Evolutionary conservation across 1,140 invertebrate genomes (phyloP).

Genomic region (Zeugodacus cucurbitae): DNA sequence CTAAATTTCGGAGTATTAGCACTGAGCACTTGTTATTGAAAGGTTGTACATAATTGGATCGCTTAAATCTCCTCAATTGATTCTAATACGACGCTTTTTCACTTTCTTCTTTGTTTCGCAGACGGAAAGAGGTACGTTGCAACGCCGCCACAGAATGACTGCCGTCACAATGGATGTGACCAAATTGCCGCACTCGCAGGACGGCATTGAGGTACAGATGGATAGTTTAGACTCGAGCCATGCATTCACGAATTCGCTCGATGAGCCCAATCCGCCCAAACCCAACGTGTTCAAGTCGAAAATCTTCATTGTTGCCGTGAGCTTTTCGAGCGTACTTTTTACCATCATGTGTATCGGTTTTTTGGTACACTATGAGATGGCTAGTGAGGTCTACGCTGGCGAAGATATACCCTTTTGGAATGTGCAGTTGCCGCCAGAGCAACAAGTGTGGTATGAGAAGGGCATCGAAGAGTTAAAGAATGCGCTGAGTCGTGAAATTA

Average conservation of each 20-base stretch:
- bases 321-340: conserved; percentile 55
- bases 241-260: background rate
- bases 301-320: conserved; percentile 57
- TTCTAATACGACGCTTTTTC: background rate
- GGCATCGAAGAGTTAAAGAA: conserved; percentile 71
- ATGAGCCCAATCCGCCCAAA: conserved; percentile 39
- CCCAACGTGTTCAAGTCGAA: conserved; percentile 58
- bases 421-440: conserved; percentile 52
- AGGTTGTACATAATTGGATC: too few species aligned
- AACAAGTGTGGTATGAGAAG: conserved; percentile 58
- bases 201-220: conserved; percentile 57
- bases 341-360: conserved; percentile 60
- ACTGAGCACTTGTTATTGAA: background rate
- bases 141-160: background rate
- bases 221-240: conserved; percentile 53
- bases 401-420: conserved; percentile 54
- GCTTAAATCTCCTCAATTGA: background rate
- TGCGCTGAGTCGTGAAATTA: conserved; percentile 71
- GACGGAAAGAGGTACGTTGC: background rate
- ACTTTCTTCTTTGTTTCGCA: background rate
- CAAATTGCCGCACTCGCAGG: conserved; percentile 24
- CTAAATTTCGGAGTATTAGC: background rate
- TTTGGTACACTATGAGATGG: conserved; percentile 57
- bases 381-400: conserved; percentile 50
- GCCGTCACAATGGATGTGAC: background rate